Evolutionary conservation across 2,888 invertebrate genomes (phyloP).

Genomic region (Pimpla rufipes): DNA sequence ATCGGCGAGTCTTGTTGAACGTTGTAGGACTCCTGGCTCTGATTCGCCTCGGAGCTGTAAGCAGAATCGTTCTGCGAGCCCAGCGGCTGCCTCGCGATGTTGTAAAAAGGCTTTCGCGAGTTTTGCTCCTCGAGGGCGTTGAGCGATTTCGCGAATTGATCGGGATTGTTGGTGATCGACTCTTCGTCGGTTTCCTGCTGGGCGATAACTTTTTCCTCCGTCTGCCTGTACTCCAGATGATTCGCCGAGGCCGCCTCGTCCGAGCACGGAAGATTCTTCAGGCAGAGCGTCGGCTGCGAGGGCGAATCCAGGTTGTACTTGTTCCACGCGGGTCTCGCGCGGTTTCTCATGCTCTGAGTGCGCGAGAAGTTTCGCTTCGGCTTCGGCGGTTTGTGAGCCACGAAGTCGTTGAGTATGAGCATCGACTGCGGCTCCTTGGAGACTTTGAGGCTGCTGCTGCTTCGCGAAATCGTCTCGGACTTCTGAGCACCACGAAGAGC

Average conservation of each 20-base stretch:
- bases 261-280: slow-evolving; percentile 65
- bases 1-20: slow-evolving; percentile 46
- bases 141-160: slow-evolving; percentile 10
- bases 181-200: slow-evolving; percentile 25
- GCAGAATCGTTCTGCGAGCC: slow-evolving; percentile 46
- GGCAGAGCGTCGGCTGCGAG: slow-evolving; percentile 60
- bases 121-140: slow-evolving; percentile 26
- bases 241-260: slow-evolving; percentile 48
- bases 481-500: slow-evolving; percentile 62
- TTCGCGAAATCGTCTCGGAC: slow-evolving; percentile 71
- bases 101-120: slow-evolving; percentile 55
- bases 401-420: slow-evolving; percentile 84
- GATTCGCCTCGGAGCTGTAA: slow-evolving; percentile 43
- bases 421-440: slow-evolving; percentile 79
- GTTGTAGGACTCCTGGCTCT: slow-evolving; percentile 37
- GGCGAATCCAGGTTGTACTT: slow-evolving; percentile 76
- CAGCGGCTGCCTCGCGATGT: slow-evolving; percentile 15
- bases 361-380: slow-evolving; percentile 85
- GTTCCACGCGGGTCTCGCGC: slow-evolving; percentile 81
- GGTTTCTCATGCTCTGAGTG: slow-evolving; percentile 82
- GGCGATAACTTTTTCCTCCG: slow-evolving; percentile 30
- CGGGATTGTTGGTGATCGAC: background rate
- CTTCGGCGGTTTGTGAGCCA: slow-evolving; percentile 92
- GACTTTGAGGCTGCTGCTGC: slow-evolving; percentile 73
- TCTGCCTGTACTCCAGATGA: slow-evolving; percentile 36